phyloP scores from a whole-genome alignment of 1,140 invertebrate genomes.

The Helicoverpa armigera region DNA sequence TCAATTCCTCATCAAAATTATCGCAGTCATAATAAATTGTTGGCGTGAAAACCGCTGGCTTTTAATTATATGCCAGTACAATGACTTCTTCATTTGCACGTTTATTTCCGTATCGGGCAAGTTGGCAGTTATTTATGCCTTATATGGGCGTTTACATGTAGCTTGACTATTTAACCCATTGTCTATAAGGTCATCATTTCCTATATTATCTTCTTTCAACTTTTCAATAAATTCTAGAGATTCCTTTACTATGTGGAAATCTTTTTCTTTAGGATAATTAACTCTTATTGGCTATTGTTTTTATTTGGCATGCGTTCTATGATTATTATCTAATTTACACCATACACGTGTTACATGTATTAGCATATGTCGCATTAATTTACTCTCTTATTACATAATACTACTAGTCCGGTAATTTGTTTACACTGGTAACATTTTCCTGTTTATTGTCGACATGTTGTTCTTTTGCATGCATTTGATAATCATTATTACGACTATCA shows the following conservation, averaged over 20 bases:
- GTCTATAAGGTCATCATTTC: conserved; percentile 10
- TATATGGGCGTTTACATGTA: conserved; percentile 10
- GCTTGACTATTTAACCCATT: not conserved
- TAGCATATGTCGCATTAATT: conserved; percentile 12
- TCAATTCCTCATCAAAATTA: not conserved
- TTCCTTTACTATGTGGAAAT: no score
- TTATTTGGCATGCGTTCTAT: not conserved
- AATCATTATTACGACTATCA: not conserved
- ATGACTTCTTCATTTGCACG: not conserved
- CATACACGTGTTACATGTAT: conserved; percentile 14
- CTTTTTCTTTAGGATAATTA: not conserved
- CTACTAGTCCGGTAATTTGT: not conserved
- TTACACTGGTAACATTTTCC: not conserved
- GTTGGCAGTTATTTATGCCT: not conserved
- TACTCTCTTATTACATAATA: not conserved
- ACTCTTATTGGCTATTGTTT: not conserved
- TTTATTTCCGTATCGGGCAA: conserved; percentile 1
- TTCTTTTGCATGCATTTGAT: not conserved
- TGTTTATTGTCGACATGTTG: not conserved
- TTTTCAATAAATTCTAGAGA: not conserved
- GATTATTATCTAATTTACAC: not conserved
- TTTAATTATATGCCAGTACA: not conserved
- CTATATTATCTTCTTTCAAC: not conserved
- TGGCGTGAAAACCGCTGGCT: not conserved
- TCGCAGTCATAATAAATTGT: not conserved